Conservation (phyloP, 2,797 vertebrate species). For the Hipposideros larvatus region DNA sequence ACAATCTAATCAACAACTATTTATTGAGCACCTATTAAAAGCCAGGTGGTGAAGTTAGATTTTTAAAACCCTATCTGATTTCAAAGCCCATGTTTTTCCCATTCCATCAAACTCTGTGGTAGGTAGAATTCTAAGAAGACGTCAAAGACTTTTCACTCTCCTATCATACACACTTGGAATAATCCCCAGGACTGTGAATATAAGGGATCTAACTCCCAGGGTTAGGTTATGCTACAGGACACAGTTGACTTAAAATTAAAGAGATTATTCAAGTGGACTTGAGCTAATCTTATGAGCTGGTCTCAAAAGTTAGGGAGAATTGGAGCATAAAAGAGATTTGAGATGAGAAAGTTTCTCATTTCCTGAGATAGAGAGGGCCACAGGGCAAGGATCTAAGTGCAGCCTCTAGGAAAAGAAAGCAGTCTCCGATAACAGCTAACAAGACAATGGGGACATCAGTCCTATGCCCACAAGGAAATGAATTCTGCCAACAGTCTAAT, state of each 20-base stretch:
- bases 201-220: not conserved
- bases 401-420: not conserved
- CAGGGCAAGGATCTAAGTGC: not conserved
- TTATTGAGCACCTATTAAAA: not conserved
- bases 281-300: not conserved
- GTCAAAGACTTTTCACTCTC: not conserved
- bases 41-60: not conserved
- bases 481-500: not conserved
- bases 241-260: not conserved
- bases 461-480: not conserved
- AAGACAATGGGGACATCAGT: not conserved
- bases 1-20: not conserved
- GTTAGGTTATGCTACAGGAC: not conserved
- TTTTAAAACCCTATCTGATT: not conserved
- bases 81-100: not conserved
- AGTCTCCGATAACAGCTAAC: not conserved
- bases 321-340: not conserved
- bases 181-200: not conserved
- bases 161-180: not conserved
- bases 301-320: not conserved
- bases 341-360: not conserved
- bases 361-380: not conserved
- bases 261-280: not conserved
- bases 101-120: not conserved
- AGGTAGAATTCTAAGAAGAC: not conserved